Base-by-base conservation (phyloP, 2,888 invertebrate genomes). In the Tetragonisca angustula region DNA sequence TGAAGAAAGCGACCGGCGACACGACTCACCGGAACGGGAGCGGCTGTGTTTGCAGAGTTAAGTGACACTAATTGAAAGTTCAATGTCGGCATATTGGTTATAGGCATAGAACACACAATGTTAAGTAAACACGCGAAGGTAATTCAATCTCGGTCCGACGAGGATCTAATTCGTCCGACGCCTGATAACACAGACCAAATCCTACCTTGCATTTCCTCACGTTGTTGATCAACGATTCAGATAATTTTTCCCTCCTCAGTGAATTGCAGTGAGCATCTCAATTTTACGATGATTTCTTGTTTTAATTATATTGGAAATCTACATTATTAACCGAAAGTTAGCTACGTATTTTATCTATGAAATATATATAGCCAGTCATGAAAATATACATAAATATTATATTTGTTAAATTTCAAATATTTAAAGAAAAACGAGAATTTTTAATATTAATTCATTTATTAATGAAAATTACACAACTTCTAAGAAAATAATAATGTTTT, bases 11-110 rank as follows among this genome's bases (percentile, higher is more conserved):
- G 83, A 75, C 76, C 76, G 73, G 69, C 72, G 75, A 67, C 75
- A 64, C 79, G 72, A 74, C 65, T 68, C 69, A 43, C 79, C 88
- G 91, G 89, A 91, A 91, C 85, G 81, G 92, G 92, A 91, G 91
- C 91, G 91, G 91, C 93, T 92, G 91, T 94, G 93, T 94, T 94
- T 94, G 91, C 88, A 88, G 88, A 93, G 90, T 92, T 94, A 94
- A 94, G 94, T 94, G 94, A 93, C 92, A 92, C 93, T 94, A 94
- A 94, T 94, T 94, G 94, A 94, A 94, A 92, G 92, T 92, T 93
- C 91, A 92, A 91, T 92, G 91, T 89, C 91, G 91, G 91, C 91
- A 90, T 93, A 93, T 93, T 91, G 92, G 93, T 93, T 93, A 92
- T 91, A 88, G 87, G 86, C 84, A 82, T 81, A 79, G 86, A 88